Conservation (phyloP, 1,140 invertebrate species). For the Macrosteles quadrilineatus region DNA sequence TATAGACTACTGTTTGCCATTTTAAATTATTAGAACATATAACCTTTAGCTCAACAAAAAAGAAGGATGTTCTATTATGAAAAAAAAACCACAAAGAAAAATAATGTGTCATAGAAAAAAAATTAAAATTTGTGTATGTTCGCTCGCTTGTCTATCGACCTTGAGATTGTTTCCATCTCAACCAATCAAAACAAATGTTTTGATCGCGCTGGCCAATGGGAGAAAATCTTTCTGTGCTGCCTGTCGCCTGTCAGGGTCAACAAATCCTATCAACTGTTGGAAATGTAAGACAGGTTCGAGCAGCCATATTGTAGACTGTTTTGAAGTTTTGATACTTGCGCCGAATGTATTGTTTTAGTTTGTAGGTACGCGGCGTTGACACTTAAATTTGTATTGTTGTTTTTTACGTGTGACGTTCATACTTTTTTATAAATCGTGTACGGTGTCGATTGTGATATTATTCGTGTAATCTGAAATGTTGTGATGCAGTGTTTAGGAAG, state of each 20-base stretch:
- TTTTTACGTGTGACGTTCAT: neutral
- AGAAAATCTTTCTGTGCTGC: constrained; percentile 17
- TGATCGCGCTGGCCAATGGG: constrained; percentile 27
- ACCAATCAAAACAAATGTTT: constrained; percentile 30
- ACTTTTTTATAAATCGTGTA: neutral
- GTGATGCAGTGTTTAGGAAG: constrained; percentile 21
- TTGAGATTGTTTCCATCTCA: constrained; percentile 21
- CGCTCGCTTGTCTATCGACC: constrained; percentile 29
- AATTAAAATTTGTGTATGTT: constrained; percentile 16
- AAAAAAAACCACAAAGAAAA: too few relatives aligned
- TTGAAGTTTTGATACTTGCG: neutral
- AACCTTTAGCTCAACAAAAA: too few relatives aligned
- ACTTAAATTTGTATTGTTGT: neutral
- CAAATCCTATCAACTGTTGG: constrained; percentile 31
- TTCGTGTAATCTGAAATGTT: constrained; percentile 5
- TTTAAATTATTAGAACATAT: too few relatives aligned
- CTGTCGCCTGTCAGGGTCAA: constrained; percentile 32
- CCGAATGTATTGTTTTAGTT: neutral
- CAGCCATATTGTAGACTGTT: constrained; percentile 30
- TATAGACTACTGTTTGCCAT: too few relatives aligned
- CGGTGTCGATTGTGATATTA: neutral
- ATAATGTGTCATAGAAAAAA: neutral
- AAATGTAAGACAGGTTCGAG: constrained; percentile 21
- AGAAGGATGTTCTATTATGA: too few relatives aligned
- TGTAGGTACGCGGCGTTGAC: neutral